Conservation (phyloP, 2,113 vertebrate species). For the Chamaetylas fuelleborni region DNA sequence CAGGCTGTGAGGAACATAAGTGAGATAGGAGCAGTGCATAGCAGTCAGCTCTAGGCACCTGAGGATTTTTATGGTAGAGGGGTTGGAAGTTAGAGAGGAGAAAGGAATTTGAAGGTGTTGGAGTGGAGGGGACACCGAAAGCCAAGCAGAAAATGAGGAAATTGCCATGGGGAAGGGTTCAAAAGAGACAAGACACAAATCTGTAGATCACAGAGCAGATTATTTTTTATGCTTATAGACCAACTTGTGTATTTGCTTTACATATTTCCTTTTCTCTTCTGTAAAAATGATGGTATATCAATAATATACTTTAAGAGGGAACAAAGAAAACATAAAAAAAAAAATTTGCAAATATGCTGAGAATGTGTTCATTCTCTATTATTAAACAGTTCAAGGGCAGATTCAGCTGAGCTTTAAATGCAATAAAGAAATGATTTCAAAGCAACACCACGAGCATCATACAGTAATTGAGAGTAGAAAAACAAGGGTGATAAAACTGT, state of each 20-base stretch:
- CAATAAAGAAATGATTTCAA: constrained; percentile 24
- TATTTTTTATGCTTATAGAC: background rate
- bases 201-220: background rate
- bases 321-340: background rate
- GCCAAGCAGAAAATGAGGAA: background rate
- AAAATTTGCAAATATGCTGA: background rate
- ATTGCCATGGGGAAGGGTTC: background rate
- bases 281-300: background rate
- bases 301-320: background rate
- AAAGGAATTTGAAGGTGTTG: background rate
- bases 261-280: background rate
- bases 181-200: background rate
- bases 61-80: background rate
- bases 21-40: background rate
- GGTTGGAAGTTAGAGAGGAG: background rate
- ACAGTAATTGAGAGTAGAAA: constrained; percentile 37
- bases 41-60: background rate
- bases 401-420: constrained; percentile 44
- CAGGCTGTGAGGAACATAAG: background rate
- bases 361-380: background rate
- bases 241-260: background rate
- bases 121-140: background rate
- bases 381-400: constrained; percentile 46
- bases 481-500: constrained; percentile 36
- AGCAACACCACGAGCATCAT: background rate